These are phyloP conservation scores for Malacoctenus gilli DNA, from an alignment of 2,797 vertebrate genomes.

Conservation along the genomic window DNA sequence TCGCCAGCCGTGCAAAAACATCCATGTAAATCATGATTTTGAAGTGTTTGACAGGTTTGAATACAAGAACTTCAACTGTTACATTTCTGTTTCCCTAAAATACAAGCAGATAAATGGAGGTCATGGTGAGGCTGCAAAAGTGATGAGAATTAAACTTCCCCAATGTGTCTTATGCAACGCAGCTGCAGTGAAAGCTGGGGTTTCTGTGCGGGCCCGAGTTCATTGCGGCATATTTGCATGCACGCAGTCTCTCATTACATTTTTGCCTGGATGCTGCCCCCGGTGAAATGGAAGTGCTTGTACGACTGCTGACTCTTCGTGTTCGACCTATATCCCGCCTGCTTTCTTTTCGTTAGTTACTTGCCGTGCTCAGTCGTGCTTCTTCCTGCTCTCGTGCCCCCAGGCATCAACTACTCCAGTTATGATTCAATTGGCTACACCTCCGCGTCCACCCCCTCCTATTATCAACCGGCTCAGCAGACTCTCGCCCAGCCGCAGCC, in stretches of 20 bases:
- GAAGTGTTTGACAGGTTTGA: no score
- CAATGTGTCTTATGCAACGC: neutral
- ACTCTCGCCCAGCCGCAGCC: conserved; percentile 67
- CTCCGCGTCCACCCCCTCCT: conserved; percentile 74
- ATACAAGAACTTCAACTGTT: no score
- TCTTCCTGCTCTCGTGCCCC: conserved; percentile 29
- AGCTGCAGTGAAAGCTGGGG: conserved; percentile 1
- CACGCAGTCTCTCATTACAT: neutral
- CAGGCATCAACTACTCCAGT: conserved; percentile 80
- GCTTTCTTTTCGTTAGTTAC: conserved; percentile 19
- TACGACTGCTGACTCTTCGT: conserved; percentile 17
- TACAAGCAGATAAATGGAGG: no score
- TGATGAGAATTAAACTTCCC: neutral
- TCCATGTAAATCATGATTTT: no score
- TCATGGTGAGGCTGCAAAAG: no score
- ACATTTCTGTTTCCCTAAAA: no score
- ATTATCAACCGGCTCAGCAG: conserved; percentile 78
- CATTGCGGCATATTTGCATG: neutral
- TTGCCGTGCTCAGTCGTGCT: conserved; percentile 8
- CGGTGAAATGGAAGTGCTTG: conserved; percentile 18
- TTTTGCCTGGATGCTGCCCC: neutral
- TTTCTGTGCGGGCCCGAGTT: no score
- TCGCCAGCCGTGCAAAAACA: no score
- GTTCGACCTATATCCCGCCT: conserved; percentile 26
- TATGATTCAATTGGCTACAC: conserved; percentile 77